phyloP scores from a whole-genome alignment of 2,797 vertebrate genomes.

The Chelon auratus region DNA sequence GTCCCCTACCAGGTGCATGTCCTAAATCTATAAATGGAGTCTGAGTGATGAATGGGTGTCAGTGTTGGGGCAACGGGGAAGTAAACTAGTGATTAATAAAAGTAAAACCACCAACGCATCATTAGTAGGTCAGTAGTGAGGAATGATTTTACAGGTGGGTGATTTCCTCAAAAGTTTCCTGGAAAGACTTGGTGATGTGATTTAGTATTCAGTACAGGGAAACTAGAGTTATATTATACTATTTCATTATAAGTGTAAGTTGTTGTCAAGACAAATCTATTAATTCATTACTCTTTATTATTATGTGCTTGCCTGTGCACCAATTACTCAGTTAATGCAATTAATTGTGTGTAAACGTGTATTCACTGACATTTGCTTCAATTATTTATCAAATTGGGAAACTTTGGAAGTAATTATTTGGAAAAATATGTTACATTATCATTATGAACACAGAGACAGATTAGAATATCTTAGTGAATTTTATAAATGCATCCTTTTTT shows the following conservation, averaged over 20 bases:
- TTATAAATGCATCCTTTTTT: background rate
- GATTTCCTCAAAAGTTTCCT: background rate
- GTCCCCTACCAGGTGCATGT: slow-evolving; percentile 61
- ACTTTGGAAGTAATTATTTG: background rate
- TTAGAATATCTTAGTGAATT: background rate
- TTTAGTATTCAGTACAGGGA: background rate
- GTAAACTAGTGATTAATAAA: slow-evolving; percentile 61
- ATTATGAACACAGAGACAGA: background rate
- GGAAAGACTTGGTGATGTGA: background rate
- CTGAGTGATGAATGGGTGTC: slow-evolving; percentile 58
- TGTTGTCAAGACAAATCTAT: background rate
- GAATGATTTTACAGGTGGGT: background rate
- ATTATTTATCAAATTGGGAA: background rate
- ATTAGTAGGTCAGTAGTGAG: slow-evolving; percentile 28
- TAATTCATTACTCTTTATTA: background rate
- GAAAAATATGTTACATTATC: background rate
- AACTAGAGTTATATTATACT: background rate
- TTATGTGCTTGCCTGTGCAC: background rate
- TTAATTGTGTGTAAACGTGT: background rate
- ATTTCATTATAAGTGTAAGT: background rate
- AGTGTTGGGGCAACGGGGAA: slow-evolving; percentile 37
- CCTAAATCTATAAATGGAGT: slow-evolving; percentile 61
- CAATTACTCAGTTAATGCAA: background rate
- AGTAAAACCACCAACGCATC: slow-evolving; percentile 27
- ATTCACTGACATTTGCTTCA: background rate